phyloP scores from a whole-genome alignment of 2,113 vertebrate species.

The Urocynchramus pylzowi region DNA sequence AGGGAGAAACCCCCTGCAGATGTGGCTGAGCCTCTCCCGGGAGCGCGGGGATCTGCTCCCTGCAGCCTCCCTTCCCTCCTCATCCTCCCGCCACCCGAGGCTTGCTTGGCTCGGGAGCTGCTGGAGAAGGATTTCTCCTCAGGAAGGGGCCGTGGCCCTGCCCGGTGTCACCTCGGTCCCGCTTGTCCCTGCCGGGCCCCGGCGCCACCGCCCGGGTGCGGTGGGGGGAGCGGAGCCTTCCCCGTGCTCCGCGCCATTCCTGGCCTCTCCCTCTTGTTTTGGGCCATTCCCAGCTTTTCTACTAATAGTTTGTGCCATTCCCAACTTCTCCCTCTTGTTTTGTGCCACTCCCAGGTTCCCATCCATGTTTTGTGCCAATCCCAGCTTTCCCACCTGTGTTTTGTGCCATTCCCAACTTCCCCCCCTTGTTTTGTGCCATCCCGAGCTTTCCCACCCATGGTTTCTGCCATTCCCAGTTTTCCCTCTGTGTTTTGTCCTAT shows the following conservation, averaged over 20 bases:
- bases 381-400: not conserved
- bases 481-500: not conserved
- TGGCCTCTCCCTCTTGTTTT: accelerated
- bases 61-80: not conserved
- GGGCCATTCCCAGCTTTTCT: not conserved
- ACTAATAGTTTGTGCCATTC: not conserved
- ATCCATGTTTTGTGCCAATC: not conserved
- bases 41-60: not conserved
- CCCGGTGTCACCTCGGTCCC: not conserved
- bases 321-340: accelerated
- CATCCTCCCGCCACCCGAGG: not conserved
- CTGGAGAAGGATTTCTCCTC: not conserved
- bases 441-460: too few species aligned
- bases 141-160: not conserved
- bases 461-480: not conserved
- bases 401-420: too few species aligned
- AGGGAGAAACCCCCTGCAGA: not conserved
- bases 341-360: not conserved
- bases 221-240: not conserved
- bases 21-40: accelerated
- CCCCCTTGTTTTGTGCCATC: not conserved
- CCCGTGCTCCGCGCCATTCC: not conserved
- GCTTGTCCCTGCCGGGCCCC: accelerated
- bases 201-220: accelerated
- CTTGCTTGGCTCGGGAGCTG: not conserved